Percentiles rank a stretch among this genome's conserved stretches.
phyloP scores from a whole-genome alignment of 2,797 vertebrate species.

The Sebastes kiyomatsui region DNA sequence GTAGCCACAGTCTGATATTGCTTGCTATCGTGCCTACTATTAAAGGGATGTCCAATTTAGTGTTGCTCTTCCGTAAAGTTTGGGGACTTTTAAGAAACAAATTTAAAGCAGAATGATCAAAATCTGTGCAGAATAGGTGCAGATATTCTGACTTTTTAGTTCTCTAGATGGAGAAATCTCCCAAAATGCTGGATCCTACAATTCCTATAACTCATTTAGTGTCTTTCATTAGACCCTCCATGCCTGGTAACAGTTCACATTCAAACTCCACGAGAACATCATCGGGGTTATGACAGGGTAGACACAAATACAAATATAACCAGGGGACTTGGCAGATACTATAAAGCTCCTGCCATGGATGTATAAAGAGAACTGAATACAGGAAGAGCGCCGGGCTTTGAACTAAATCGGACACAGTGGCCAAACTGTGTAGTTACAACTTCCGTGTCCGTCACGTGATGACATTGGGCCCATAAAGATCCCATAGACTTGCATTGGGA shows the following conservation, averaged over 20 bases:
- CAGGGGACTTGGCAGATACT: neutral
- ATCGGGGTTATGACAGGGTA: neutral
- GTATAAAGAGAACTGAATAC: rapidly evolving
- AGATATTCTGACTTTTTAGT: neutral
- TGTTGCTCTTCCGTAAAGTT: neutral
- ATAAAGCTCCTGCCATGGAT: no score
- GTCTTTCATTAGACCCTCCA: neutral
- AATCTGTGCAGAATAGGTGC: rapidly evolving
- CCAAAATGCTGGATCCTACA: neutral
- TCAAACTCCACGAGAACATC: rapidly evolving
- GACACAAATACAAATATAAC: neutral
- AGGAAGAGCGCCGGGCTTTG: no score
- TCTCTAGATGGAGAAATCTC: neutral
- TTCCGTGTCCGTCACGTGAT: no score
- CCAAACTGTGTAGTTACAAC: no score
- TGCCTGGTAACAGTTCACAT: neutral
- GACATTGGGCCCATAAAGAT: no score
- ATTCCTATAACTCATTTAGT: neutral
- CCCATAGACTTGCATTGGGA: no score
- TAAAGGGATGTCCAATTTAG: neutral
- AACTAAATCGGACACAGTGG: rapidly evolving
- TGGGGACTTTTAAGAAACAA: neutral
- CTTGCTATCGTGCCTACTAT: neutral
- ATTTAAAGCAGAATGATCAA: neutral
- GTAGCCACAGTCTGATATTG: neutral